phyloP scores from a whole-genome alignment of 2,888 invertebrate genomes.

The Ptychoptera albimana region DNA sequence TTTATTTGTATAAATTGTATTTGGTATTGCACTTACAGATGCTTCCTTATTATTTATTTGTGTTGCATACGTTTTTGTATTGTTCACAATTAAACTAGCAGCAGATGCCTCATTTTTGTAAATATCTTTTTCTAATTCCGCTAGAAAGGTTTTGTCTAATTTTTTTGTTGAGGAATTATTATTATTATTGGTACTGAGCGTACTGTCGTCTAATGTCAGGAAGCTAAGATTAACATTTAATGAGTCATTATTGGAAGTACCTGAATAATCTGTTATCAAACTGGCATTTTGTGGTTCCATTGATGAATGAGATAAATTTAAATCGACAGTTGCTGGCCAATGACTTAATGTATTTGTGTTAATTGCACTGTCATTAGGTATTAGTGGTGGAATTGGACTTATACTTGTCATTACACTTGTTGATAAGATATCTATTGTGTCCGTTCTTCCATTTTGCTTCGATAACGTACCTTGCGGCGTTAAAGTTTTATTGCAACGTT shows the following conservation, averaged over 20 bases:
- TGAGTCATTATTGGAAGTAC: constrained; percentile 12
- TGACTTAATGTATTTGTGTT: not conserved
- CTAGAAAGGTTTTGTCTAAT: constrained; percentile 41
- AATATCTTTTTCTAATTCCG: constrained; percentile 48
- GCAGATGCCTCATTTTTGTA: constrained; percentile 15
- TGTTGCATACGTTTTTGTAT: not conserved
- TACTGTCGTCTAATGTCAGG: constrained; percentile 18
- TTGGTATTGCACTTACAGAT: constrained; percentile 8
- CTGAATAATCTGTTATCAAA: constrained; percentile 4
- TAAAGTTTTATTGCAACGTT: too few relatives aligned
- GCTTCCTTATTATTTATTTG: constrained; percentile 14
- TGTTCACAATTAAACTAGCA: not conserved
- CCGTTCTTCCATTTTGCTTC: not conserved
- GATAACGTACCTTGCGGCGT: not conserved
- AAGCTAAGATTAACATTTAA: constrained; percentile 21
- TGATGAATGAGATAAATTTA: constrained; percentile 8
- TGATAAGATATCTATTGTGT: not conserved
- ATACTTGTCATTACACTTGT: not conserved
- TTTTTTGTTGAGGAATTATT: constrained; percentile 23
- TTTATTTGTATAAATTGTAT: not conserved
- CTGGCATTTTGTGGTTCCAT: constrained; percentile 8
- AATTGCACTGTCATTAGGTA: too few relatives aligned
- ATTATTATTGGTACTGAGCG: not conserved
- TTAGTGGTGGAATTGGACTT: not conserved
- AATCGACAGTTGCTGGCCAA: constrained; percentile 4